Base-by-base conservation (phyloP, 2,888 invertebrate genomes). In the Diplazon laetatorius region DNA sequence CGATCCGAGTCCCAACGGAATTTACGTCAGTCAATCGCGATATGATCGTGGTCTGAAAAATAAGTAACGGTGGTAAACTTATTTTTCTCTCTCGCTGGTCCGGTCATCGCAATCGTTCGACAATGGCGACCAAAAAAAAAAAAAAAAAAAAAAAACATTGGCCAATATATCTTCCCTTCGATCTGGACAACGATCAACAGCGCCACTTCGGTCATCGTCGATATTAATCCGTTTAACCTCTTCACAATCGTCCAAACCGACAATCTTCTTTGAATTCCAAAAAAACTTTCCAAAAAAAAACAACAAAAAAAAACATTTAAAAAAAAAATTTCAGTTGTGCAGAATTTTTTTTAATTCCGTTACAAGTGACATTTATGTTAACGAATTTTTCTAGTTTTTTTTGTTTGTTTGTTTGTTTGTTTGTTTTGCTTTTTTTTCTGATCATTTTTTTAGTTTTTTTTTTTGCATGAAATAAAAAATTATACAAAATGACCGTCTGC, bases 101-200 rank as follows among this genome's bases (percentile, higher is more conserved):
- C 55, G 73, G 69, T 60, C 65, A 76, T 42, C 35, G 22, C 42
- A n/a, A n/a, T n/a, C n/a, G n/a, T n/a, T n/a, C n/a, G n/a, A n/a
- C n/a, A n/a, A n/a, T n/a, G n/a, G n/a, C n/a, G n/a, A n/a, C n/a
- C n/a, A n/a, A n/a, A n/a, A n/a, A n/a, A n/a, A n/a, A n/a, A n/a
- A n/a, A n/a, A n/a, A n/a, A n/a, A n/a, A n/a, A n/a, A n/a, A n/a
- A n/a, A 48, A 48, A 18, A 9, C 18, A 20, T 10, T 10, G 48
- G 1, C 16, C 48, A 16, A 48, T 48, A 82, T 82, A n/a, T n/a
- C 81, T 80, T 76, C 80, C 81, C 81, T 74, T 55, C 59, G 63
- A 82, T 82, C 80, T 78, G 76, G 71, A 76, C 79, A 57, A 66
- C 57, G 55, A 70, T 25, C 66, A 69, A 76, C n/a, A n/a, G n/a